Base-by-base conservation (phyloP, 2,888 invertebrate genomes). In the Temnothorax ravouxi region DNA sequence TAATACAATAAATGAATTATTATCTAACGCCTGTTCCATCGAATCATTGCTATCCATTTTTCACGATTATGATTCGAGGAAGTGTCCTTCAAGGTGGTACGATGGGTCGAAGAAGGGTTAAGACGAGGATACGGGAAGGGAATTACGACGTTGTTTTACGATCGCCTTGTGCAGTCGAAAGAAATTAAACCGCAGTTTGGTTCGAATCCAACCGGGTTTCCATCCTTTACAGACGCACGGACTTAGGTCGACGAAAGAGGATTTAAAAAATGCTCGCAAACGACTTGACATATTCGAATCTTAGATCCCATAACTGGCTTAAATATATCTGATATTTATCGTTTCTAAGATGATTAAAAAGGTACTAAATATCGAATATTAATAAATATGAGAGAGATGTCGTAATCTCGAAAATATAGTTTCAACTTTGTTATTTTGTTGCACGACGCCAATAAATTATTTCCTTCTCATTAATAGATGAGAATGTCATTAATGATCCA, bases 71-170 rank as follows among this genome's bases (percentile, higher is more conserved):
- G 29, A 59, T 44, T 59, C 56, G 56, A 61, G 44, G 74, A 75
- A 75, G 47, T 50, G 34, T 62, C 21, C 47, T 41, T 21, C 62
- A 44, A 52, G 44, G 29, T 8, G 38, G 41, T 18, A 29, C 21
- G 50, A 3, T 38, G 66, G 75, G 69, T 84, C 74, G 84, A 50
- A 69, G 64, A 54, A 83, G 77, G 82, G 84, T 89, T 87, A 87
- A 84, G 86, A 59, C 82, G 29, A 79, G 76, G 77, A 85, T 71
- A 71, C 79, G 71, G 66, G 81, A 85, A 61, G 80, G 87, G 80
- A 88, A 86, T 90, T 90, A 88, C 86, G 84, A 90, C 82, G 85
- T 87, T 85, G 90, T 90, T 90, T 90, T 90, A 90, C 88, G 90
- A 89, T 84, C 83, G 85, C 54, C 69, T 83, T 83, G 85, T 85